These are phyloP conservation scores for Metalampra italica DNA, from an alignment of 2,888 invertebrate species.

Conservation along the genomic window DNA sequence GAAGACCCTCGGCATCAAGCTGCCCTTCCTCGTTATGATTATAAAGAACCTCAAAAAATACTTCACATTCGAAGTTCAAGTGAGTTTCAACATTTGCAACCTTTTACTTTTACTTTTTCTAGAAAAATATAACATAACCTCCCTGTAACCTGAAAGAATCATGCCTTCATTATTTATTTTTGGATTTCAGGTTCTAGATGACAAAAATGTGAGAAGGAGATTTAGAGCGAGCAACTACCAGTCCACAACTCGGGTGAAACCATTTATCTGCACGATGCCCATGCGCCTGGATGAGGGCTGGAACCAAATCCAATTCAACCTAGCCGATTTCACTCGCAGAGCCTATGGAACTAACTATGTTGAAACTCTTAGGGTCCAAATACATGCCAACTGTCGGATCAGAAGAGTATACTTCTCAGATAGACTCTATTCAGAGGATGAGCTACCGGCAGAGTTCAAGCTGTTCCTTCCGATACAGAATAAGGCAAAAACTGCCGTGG, in stretches of 20 bases:
- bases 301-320: slow-evolving; percentile 97
- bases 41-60: slow-evolving; percentile 96
- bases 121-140: slow-evolving; percentile 40
- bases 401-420: slow-evolving; percentile 94
- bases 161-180: slow-evolving; percentile 11
- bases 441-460: slow-evolving; percentile 96
- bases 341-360: slow-evolving; percentile 98
- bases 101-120: slow-evolving; percentile 1
- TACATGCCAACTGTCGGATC: slow-evolving; percentile 97
- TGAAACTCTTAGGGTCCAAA: slow-evolving; percentile 93
- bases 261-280: slow-evolving; percentile 99
- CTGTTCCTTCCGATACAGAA: slow-evolving; percentile 95
- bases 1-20: slow-evolving; percentile 93
- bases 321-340: slow-evolving; percentile 94
- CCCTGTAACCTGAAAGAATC: slow-evolving; percentile 14
- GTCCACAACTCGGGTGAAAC: slow-evolving; percentile 94
- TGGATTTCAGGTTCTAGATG: slow-evolving; percentile 89
- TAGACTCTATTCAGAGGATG: slow-evolving; percentile 95
- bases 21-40: slow-evolving; percentile 96
- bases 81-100: slow-evolving; percentile 51
- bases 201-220: slow-evolving; percentile 92
- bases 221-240: slow-evolving; percentile 97
- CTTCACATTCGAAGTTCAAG: slow-evolving; percentile 97
- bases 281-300: slow-evolving; percentile 96
- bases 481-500: slow-evolving; percentile 78